phyloP scores from a whole-genome alignment of 2,797 vertebrate species.

The Cossypha caffra region DNA sequence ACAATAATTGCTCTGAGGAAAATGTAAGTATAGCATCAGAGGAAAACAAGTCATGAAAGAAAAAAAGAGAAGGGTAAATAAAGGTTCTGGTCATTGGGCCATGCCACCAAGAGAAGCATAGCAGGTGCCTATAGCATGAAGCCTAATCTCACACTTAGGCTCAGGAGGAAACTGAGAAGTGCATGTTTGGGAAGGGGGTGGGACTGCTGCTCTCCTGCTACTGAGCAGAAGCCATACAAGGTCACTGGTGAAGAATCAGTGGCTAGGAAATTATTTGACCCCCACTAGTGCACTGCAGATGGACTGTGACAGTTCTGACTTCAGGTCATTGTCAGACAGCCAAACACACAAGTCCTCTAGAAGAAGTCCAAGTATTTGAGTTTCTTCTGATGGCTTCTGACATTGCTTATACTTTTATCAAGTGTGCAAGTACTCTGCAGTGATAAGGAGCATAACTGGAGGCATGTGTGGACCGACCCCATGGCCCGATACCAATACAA shows the following conservation, averaged over 20 bases:
- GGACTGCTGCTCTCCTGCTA: background rate
- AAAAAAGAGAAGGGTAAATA: background rate
- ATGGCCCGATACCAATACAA: accelerated
- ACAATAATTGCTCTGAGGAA: background rate
- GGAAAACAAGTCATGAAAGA: background rate
- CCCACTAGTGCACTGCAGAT: background rate
- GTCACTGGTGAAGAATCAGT: background rate
- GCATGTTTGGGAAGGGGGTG: background rate
- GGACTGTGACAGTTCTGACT: background rate
- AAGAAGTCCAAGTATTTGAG: background rate
- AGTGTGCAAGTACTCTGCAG: background rate
- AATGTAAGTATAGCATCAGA: background rate
- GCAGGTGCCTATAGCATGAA: background rate
- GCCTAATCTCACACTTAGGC: background rate
- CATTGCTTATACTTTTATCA: background rate
- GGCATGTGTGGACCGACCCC: accelerated
- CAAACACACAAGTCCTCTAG: background rate
- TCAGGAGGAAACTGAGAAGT: background rate
- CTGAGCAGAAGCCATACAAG: background rate
- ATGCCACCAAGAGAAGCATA: background rate
- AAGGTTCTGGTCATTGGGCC: background rate
- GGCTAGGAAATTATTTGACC: background rate
- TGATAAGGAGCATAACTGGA: background rate
- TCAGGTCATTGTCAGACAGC: background rate
- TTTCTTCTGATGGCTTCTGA: background rate